Base-by-base conservation (phyloP, 2,888 invertebrate genomes). In the Platycheirus albimanus region DNA sequence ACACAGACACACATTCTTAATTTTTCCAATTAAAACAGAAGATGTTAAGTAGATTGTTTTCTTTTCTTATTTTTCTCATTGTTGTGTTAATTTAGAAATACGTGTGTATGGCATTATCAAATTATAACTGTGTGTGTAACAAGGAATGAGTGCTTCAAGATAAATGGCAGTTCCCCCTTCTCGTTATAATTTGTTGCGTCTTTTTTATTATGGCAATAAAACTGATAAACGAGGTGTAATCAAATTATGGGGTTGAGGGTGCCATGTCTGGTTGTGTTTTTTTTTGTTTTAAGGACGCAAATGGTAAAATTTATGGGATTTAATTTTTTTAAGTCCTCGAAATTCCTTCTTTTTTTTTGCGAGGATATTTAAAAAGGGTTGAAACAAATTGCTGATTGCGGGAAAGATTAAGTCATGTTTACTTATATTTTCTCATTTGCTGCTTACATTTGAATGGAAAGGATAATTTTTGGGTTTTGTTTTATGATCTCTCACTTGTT, bases 191-290 rank as follows among this genome's bases (percentile, higher is more conserved):
- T 79, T 69, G 58, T 76, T 69, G 67, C 67, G 51, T 69, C 61
- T 17, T 61, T 79, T 79, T 79, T 56, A 79, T 75, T 61, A 61
- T 17, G 15, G 75, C 75, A 75, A 80, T 80, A 80, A 80, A 80
- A 75, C 69, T 80, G 79, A 80, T 80, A 69, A 69, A 80, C 75
- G 79, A 75, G 52, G 56, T 56, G 75, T 70, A 80, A 80, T 80
- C 69, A 80, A 69, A 80, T 75, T 70, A 80, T 63, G 30, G n/a
- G 61, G 45, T 47, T 63, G 74, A 56, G 56, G 56, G 38, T 56
- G 56, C 20, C 13, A 24, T 38, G n/a, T 11, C 33, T 10, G 11
- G n/a, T n/a, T 38, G 38, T 38, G 20, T 56, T 10, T 24, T 24
- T 24, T 24, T 24, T 24, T 5, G 24, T n/a, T n/a, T n/a, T n/a